Conservation (phyloP, 2,888 invertebrate species). For the Drosophila infuscata region DNA sequence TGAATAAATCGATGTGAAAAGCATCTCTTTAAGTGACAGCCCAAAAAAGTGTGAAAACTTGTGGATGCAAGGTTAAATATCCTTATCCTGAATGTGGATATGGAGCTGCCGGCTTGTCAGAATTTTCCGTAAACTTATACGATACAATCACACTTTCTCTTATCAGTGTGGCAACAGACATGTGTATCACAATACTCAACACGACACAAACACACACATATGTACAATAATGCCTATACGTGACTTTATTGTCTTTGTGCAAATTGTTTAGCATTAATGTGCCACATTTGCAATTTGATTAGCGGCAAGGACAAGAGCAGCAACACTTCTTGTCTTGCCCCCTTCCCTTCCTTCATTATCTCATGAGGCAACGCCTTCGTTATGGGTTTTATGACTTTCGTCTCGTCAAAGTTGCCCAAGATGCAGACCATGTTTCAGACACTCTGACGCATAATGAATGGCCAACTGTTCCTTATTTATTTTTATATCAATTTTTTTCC, state of each 20-base stretch:
- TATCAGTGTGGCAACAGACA: constrained; percentile 40
- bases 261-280: constrained; percentile 56
- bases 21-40: constrained; percentile 17
- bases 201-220: not conserved
- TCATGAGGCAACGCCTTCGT: constrained; percentile 41
- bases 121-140: constrained; percentile 18
- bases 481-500: constrained; percentile 2
- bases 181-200: constrained; percentile 12
- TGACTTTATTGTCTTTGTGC: constrained; percentile 52
- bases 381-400: constrained; percentile 46
- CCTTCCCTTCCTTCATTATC: not conserved
- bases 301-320: constrained; percentile 20
- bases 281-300: constrained; percentile 60
- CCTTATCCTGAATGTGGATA: not conserved
- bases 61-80: not conserved
- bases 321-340: not conserved
- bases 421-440: constrained; percentile 42
- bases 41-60: constrained; percentile 48
- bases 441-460: constrained; percentile 60
- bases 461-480: constrained; percentile 36
- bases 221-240: constrained; percentile 18
- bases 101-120: not conserved
- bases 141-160: constrained; percentile 38
- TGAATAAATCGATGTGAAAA: constrained; percentile 25
- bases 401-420: constrained; percentile 39